Conservation (phyloP, 2,113 vertebrate species). For the Scopus umbretta region DNA sequence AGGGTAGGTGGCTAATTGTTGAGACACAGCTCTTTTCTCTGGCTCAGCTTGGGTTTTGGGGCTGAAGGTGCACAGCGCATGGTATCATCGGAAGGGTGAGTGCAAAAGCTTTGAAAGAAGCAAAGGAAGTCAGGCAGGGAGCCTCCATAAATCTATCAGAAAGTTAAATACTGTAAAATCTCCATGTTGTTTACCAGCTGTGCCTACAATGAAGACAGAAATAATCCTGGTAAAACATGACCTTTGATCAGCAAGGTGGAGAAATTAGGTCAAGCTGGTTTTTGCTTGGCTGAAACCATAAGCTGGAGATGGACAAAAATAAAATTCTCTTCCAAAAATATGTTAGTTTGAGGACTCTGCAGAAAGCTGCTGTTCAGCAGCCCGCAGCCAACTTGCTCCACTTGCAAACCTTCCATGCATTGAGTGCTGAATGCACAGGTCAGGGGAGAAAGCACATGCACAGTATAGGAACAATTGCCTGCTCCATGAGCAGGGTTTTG, state of each 20-base stretch:
- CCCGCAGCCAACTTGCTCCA: background rate
- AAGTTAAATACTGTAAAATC: slow-evolving; percentile 65
- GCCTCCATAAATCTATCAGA: slow-evolving; percentile 46
- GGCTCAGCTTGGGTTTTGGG: background rate
- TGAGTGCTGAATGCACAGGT: accelerated
- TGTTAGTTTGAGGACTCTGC: background rate
- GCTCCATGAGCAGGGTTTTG: background rate
- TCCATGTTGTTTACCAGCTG: slow-evolving; percentile 56
- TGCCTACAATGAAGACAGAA: slow-evolving; percentile 41
- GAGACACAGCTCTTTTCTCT: background rate
- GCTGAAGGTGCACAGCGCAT: background rate
- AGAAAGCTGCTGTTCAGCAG: background rate
- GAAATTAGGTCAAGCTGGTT: slow-evolving; percentile 59
- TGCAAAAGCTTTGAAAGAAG: slow-evolving; percentile 1
- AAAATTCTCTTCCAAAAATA: slow-evolving; percentile 11
- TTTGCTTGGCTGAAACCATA: slow-evolving; percentile 42
- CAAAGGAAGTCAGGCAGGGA: slow-evolving; percentile 18
- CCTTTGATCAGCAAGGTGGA: slow-evolving; percentile 60
- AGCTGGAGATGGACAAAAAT: slow-evolving; percentile 31
- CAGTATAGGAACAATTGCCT: background rate
- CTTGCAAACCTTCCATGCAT: background rate
- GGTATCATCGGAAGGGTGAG: background rate
- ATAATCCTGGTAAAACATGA: slow-evolving; percentile 55
- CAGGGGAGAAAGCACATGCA: background rate
- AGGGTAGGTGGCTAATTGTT: background rate